phyloP scores from a whole-genome alignment of 2,113 vertebrate genomes.

The Laticauda laticaudata region DNA sequence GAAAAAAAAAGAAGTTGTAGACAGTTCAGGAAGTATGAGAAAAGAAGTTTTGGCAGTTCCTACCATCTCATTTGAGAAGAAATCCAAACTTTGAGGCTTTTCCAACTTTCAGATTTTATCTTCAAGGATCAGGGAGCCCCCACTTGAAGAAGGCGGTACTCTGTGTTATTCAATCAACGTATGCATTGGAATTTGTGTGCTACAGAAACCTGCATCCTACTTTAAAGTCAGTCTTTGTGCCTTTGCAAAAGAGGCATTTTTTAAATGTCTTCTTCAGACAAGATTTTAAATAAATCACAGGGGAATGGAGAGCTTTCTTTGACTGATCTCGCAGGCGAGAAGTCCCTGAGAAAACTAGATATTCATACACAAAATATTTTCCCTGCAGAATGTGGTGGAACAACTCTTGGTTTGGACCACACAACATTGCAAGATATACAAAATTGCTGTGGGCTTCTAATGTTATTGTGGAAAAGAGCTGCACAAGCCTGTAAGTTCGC shows the following conservation, averaged over 20 bases:
- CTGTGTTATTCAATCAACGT: background rate
- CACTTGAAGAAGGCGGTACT: background rate
- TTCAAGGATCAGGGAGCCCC: background rate
- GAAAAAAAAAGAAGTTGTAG: background rate
- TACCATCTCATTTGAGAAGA: background rate
- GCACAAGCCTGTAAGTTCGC: background rate
- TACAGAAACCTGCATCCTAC: background rate
- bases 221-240: background rate
- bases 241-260: background rate
- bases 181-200: background rate
- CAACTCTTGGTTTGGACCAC: background rate
- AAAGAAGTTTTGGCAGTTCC: background rate
- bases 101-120: background rate
- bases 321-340: background rate
- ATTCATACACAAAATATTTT: background rate
- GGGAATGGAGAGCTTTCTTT: background rate
- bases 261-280: background rate
- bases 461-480: background rate
- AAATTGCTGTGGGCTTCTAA: background rate
- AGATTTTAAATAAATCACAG: background rate
- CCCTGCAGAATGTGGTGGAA: background rate
- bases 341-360: background rate
- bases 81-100: background rate
- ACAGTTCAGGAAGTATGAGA: background rate
- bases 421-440: background rate